Conservation (phyloP, 2,113 vertebrate species). For the Regulus satrapa region DNA sequence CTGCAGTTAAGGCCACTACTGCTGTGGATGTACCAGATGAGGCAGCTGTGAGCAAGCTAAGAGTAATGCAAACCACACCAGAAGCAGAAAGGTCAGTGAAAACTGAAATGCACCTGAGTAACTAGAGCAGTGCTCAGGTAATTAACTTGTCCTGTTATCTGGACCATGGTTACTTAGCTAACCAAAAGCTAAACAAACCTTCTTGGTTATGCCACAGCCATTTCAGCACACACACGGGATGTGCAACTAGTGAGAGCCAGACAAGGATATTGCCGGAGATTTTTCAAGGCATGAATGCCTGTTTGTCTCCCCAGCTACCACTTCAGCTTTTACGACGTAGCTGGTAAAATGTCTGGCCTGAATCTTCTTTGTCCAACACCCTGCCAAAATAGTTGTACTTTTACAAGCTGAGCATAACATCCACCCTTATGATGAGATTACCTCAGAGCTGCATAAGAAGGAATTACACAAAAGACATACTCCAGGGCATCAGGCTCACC, state of each 20-base stretch:
- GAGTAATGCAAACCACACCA: background rate
- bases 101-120: background rate
- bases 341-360: background rate
- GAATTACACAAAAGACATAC: background rate
- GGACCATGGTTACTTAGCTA: background rate
- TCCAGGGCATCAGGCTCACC: background rate
- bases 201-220: background rate
- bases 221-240: accelerated
- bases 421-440: background rate
- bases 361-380: background rate
- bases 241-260: background rate
- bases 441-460: background rate
- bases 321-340: background rate
- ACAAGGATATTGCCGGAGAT: background rate
- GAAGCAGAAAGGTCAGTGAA: background rate
- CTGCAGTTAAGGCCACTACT: background rate
- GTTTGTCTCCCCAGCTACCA: background rate
- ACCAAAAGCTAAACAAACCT: background rate
- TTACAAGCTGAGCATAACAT: background rate
- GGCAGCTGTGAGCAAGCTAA: background rate
- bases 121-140: background rate
- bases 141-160: background rate
- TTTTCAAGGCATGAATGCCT: background rate
- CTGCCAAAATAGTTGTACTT: background rate
- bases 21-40: background rate